Base-by-base conservation (phyloP, 2,888 invertebrate genomes). In the Neocrepidodera transversa region DNA sequence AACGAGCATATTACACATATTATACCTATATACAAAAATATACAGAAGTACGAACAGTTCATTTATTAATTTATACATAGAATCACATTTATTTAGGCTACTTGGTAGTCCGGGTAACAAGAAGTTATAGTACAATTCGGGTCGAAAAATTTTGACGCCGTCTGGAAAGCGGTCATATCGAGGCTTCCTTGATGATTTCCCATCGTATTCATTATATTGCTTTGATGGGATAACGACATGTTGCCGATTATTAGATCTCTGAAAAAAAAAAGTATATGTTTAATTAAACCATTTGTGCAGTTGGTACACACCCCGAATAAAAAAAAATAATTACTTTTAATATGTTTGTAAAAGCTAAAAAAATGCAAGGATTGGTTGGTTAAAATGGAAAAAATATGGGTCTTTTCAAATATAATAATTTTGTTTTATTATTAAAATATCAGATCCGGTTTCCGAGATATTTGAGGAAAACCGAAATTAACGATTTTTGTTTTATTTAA, bases 131-230 rank as follows among this genome's bases (percentile, higher is more conserved):
- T 72, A 62, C 76, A 77, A 20, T 71, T 71, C 1, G 77, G 72
- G 54, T 80, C 80, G 57, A 80, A 80, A 5, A 80, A 67, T 70
- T 79, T 78, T 2, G 77, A 74, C 20, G 79, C 78, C 2, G 79
- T 79, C 67, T 79, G 79, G 59, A 79, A 79, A 3, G 79, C 76
- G 6, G 74, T 71, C 77, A 80, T 78, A 47, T 80, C 80, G 11
- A 80, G 60, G 13, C 73, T 68, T 13, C 68, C 71, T 66, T 78
- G 78, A 59, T 74, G 74, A 38, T 62, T 65, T 2, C 63, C 35
- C 66, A 70, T 69, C 6, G 62, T 47, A 10, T 45, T 58, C 51
- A 75, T 68, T 70, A 77, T 68, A 52, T 74, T 74, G 50, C 72
- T 71, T 69, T 77, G 78, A 3, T 58, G 54, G 3, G 70, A 65